These are phyloP conservation scores for Drosophila dunni DNA, from an alignment of 1,140 invertebrate genomes.

Conservation along the genomic window DNA sequence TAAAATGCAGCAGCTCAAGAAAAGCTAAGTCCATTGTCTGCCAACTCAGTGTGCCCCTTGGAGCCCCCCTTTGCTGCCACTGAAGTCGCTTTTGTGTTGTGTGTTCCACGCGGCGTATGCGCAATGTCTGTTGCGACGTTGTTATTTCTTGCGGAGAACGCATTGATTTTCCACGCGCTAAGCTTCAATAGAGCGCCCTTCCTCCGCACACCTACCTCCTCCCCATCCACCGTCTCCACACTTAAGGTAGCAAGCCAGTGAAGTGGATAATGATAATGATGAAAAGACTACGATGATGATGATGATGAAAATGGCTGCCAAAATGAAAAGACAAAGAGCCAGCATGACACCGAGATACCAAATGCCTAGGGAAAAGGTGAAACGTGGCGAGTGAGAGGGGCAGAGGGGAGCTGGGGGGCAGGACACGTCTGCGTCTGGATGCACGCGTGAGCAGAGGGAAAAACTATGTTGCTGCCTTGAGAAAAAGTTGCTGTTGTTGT, in stretches of 20 bases:
- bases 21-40: conserved; percentile 52
- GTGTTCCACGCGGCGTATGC: conserved; percentile 49
- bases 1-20: conserved; percentile 42
- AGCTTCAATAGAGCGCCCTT: conserved; percentile 22
- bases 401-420: background rate
- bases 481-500: conserved; percentile 54
- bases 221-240: background rate
- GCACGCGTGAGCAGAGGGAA: conserved; percentile 50
- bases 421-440: conserved; percentile 13
- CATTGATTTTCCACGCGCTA: conserved; percentile 67
- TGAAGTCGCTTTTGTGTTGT: conserved; percentile 2
- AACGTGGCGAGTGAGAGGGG: background rate
- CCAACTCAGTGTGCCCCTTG: background rate
- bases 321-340: conserved; percentile 42
- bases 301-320: conserved; percentile 63
- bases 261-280: conserved; percentile 45
- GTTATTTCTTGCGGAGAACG: conserved; percentile 27
- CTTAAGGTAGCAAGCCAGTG: conserved; percentile 30
- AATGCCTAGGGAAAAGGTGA: background rate
- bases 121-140: conserved; percentile 37
- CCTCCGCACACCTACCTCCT: conserved; percentile 12
- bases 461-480: conserved; percentile 64
- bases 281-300: conserved; percentile 1
- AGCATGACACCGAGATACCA: conserved; percentile 35
- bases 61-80: background rate